phyloP scores from a whole-genome alignment of 2,797 vertebrate genomes.

The Xyrichtys novacula region DNA sequence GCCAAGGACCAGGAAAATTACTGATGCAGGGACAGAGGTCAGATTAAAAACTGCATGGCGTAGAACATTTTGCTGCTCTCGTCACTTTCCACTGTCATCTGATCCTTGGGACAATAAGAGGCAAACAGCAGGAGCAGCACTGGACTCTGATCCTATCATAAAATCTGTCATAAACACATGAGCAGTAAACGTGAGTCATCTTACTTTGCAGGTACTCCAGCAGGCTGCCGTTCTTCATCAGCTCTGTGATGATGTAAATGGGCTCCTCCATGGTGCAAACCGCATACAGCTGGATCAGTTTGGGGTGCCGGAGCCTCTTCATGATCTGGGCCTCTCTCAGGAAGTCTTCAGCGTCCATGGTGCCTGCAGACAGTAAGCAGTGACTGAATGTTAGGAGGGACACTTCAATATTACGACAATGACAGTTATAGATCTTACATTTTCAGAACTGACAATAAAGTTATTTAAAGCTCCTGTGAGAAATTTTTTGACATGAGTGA shows the following conservation, averaged over 20 bases:
- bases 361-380: slow-evolving; percentile 77
- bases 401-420: too few relatives aligned
- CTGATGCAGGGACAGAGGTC: background rate
- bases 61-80: background rate
- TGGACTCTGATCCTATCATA: slow-evolving; percentile 27
- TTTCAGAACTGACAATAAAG: too few relatives aligned
- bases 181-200: slow-evolving; percentile 27
- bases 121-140: background rate
- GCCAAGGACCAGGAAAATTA: background rate
- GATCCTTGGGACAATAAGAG: slow-evolving; percentile 1
- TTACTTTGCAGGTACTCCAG: slow-evolving; percentile 94
- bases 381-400: background rate
- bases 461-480: too few relatives aligned
- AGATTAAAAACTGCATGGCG: background rate
- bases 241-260: slow-evolving; percentile 98
- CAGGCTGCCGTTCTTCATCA: slow-evolving; percentile 96
- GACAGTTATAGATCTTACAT: too few relatives aligned
- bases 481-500: too few relatives aligned
- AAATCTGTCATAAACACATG: background rate
- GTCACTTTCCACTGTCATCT: background rate
- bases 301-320: slow-evolving; percentile 94
- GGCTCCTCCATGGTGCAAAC: slow-evolving; percentile 95
- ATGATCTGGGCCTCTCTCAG: slow-evolving; percentile 95
- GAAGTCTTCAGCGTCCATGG: slow-evolving; percentile 94
- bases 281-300: slow-evolving; percentile 97